phyloP scores from a whole-genome alignment of 2,113 vertebrate species.

The Falcunculus frontatus region DNA sequence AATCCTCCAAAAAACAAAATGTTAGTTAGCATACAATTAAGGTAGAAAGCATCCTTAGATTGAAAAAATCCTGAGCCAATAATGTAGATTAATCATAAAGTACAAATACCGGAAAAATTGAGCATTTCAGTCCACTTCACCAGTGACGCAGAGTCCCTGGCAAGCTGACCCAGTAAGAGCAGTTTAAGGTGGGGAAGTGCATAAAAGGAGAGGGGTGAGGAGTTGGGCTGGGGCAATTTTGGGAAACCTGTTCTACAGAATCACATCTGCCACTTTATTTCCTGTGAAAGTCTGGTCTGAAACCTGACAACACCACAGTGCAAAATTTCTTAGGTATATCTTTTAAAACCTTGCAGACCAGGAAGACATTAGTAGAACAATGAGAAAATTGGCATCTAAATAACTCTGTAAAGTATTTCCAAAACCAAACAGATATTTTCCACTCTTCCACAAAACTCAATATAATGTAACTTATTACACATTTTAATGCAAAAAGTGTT shows the following conservation, averaged over 20 bases:
- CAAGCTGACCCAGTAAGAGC: background rate
- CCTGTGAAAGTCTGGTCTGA: background rate
- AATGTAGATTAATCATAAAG: background rate
- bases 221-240: background rate
- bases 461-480: background rate
- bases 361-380: slow-evolving; percentile 18
- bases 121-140: background rate
- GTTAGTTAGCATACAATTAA: background rate
- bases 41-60: background rate
- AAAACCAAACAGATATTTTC: slow-evolving; percentile 31
- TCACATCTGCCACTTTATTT: background rate
- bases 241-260: background rate
- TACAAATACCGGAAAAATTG: background rate
- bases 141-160: background rate
- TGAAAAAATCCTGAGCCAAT: background rate
- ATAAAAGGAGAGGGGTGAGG: background rate
- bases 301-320: background rate
- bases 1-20: background rate
- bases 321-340: background rate
- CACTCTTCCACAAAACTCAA: slow-evolving; percentile 12
- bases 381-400: slow-evolving; percentile 10
- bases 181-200: background rate
- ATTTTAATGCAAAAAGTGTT: background rate
- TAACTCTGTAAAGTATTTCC: background rate
- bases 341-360: slow-evolving; percentile 7